Percentiles rank a stretch among this genome's conserved stretches.
Evolutionary conservation across 2,888 invertebrate species (phyloP).

Genomic region (Caenorhabditis japonica): DNA sequence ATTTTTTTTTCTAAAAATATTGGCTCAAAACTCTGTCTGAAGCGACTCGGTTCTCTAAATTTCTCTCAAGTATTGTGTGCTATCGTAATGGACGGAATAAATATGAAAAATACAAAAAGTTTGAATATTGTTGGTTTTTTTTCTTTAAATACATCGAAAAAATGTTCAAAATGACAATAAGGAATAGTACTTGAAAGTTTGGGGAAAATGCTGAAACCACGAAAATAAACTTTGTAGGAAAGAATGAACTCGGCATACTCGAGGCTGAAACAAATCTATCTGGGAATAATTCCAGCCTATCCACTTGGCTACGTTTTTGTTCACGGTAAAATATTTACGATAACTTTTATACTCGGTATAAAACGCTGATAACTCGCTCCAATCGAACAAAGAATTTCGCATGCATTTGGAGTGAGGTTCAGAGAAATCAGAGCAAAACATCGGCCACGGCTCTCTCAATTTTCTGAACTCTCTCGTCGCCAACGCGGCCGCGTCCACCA

Average conservation of each 20-base stretch:
- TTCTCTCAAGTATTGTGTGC: constrained; percentile 36
- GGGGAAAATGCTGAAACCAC: not conserved
- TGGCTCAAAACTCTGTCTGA: not conserved
- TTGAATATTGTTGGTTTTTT: not conserved
- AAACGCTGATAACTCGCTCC: too few relatives aligned
- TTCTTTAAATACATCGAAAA: not conserved
- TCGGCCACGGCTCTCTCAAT: too few relatives aligned
- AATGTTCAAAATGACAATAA: constrained; percentile 22
- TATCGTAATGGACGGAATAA: constrained; percentile 53
- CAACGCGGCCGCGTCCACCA: too few relatives aligned
- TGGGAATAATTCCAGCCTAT: constrained; percentile 57
- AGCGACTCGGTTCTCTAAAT: constrained; percentile 14
- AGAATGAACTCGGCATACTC: constrained; percentile 22
- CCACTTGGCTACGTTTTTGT: constrained; percentile 63
- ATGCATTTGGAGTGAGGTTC: too few relatives aligned
- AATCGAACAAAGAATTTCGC: too few relatives aligned
- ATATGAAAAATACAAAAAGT: constrained; percentile 20
- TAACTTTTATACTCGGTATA: not conserved
- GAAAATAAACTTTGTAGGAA: not conserved
- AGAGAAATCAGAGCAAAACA: too few relatives aligned
- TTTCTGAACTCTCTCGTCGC: too few relatives aligned
- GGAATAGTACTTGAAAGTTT: too few relatives aligned
- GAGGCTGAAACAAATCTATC: constrained; percentile 56
- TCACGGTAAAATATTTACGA: constrained; percentile 41
- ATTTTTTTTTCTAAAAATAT: not conserved